Percentiles rank a stretch among this genome's conserved stretches.
These are phyloP conservation scores for Agelas oroides DNA, from an alignment of 37 sponge, comb jelly and placozoan species.

Conservation along the genomic window DNA sequence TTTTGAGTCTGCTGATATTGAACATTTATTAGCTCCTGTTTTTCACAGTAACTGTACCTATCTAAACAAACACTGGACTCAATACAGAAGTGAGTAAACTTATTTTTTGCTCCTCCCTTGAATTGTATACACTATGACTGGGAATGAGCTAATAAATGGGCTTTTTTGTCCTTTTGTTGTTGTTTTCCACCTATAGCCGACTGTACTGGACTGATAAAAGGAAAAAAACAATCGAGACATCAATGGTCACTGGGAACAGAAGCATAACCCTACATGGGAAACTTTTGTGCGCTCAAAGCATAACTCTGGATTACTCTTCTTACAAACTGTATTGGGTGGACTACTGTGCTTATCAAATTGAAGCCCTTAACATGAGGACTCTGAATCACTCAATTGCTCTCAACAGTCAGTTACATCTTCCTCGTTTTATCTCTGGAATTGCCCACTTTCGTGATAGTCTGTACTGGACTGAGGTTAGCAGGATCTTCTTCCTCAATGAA, in stretches of 20 bases:
- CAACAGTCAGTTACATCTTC: no score
- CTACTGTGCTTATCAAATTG: neutral
- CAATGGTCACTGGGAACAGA: neutral
- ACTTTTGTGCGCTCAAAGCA: neutral
- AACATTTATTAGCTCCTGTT: no score
- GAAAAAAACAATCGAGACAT: neutral
- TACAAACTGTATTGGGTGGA: conserved; percentile 12
- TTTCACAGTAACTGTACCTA: no score
- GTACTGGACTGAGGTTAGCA: neutral
- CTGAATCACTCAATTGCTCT: no score
- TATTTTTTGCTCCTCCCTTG: no score
- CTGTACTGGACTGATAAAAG: conserved; percentile 10
- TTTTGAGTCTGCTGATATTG: no score
- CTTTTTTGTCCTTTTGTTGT: no score
- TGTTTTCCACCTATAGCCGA: no score
- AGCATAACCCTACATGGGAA: neutral
- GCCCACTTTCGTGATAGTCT: neutral
- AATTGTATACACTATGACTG: no score
- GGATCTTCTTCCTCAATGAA: neutral
- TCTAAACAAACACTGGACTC: no score
- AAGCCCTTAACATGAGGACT: neutral
- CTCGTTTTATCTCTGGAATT: neutral
- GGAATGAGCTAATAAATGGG: no score
- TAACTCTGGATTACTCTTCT: neutral
- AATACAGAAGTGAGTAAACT: no score